Evolutionary conservation across 37 sponge, comb jelly and placozoan genomes (phyloP), one percentile per base, ranked within the genome.

Genomic region (Aphrocallistes beatrix): DNA sequence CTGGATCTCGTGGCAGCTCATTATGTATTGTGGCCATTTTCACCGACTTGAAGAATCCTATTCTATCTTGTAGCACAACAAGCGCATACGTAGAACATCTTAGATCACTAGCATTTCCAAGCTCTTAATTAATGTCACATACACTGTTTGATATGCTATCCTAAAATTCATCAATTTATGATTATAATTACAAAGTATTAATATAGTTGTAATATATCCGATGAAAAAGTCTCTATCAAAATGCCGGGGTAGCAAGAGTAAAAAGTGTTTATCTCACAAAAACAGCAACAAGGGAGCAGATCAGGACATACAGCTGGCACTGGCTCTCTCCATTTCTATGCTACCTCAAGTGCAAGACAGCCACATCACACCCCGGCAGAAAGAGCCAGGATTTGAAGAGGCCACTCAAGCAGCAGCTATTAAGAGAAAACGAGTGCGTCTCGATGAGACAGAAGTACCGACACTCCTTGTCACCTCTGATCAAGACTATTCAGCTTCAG

Each of bases 401-500:
- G 28, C 25, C n/a, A 13, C 13, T 13, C 28, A 13, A 28, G 32
- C 3, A 28, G n/a, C 10, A 13, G 25, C 75, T 3, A n/a, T n/a
- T n/a, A 60, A 60, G 34, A 60, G 75, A 60, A 60, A 60, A 13
- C 75, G 75, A 60, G 75, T 60, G n/a, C 32, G 8, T 30, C 75
- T 60, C 75, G 75, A 60, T 30, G n/a, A 60, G 75, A 60, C 34
- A 6, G 75, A 60, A 60, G 75, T 60, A 3, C 75, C 75, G 21
- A 60, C 75, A 6, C 75, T 60, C 34, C 75, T 60, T 60, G 75
- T 60, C n/a, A 60, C 75, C 10, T 25, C 75, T 60, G 75, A 60
- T 6, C 10, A 60, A 6, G 75, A 60, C 3, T 60, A 60, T 60
- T 32, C 25, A 60, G 75, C 75, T 60, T 3, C 75, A 60, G 75